These are phyloP conservation scores for Sinocyclocheilus grahami DNA, from an alignment of 2,113 vertebrate genomes.

Conservation along the genomic window DNA sequence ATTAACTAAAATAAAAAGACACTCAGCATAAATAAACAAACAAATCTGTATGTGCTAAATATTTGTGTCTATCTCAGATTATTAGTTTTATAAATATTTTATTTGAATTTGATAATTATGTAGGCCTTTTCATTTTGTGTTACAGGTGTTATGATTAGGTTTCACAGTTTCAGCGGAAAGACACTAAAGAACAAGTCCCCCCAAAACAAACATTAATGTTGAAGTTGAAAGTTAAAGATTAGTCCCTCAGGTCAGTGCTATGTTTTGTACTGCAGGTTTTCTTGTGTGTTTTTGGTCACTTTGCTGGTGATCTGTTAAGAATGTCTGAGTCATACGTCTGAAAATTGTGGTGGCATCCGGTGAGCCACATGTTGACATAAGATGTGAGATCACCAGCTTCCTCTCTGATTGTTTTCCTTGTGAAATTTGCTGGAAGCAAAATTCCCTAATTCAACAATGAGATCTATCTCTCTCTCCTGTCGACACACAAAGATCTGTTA, in stretches of 20 bases:
- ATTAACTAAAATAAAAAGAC: neutral
- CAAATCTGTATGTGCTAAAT: neutral
- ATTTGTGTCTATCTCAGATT: neutral
- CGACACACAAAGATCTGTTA: neutral
- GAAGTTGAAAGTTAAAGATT: conserved; percentile 19
- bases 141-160: neutral
- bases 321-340: conserved; percentile 56
- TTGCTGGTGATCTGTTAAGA: conserved; percentile 54
- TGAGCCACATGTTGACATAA: conserved; percentile 64
- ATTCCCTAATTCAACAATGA: conserved; percentile 43
- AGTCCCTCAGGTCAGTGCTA: neutral
- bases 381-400: conserved; percentile 71
- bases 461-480: neutral
- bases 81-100: no score
- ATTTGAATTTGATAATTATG: neutral
- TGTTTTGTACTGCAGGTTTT: neutral
- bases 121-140: neutral
- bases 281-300: conserved; percentile 42
- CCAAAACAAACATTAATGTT: neutral
- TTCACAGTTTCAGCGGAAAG: neutral
- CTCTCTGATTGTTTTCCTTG: conserved; percentile 61
- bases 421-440: conserved; percentile 51
- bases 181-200: neutral
- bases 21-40: neutral
- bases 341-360: conserved; percentile 69